Evolutionary conservation across 2,797 vertebrate genomes (phyloP).

Genomic region (Eospalax fontanierii): DNA sequence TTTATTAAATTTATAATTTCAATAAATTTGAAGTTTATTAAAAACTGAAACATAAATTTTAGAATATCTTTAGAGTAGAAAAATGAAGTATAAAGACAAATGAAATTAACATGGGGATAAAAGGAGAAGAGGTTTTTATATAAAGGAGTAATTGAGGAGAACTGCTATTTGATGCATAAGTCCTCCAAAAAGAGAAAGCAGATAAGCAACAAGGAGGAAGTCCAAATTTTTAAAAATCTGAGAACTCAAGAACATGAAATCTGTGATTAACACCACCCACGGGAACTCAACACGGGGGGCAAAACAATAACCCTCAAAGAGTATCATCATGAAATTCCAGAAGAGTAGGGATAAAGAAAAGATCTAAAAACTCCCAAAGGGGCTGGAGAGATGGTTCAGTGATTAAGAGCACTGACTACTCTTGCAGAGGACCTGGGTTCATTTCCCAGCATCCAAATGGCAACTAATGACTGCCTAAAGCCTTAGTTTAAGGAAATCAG

Average conservation of each 20-base stretch:
- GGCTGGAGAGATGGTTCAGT: too few relatives aligned
- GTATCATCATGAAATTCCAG: slow-evolving; percentile 51
- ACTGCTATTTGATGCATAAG: not conserved
- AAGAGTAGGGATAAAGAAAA: not conserved
- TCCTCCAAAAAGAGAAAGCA: slow-evolving; percentile 11
- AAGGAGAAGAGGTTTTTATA: not conserved
- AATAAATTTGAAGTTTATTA: too few relatives aligned
- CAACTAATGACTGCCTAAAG: too few relatives aligned
- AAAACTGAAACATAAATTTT: not conserved
- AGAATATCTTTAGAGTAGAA: slow-evolving; percentile 41
- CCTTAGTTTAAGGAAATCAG: too few relatives aligned
- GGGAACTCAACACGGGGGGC: not conserved
- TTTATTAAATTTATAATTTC: too few relatives aligned
- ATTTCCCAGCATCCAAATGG: too few relatives aligned
- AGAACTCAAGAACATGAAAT: slow-evolving; percentile 26
- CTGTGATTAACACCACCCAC: slow-evolving; percentile 31
- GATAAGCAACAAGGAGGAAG: not conserved
- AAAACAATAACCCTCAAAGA: not conserved
- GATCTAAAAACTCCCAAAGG: slow-evolving; percentile 55
- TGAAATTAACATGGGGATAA: slow-evolving; percentile 3
- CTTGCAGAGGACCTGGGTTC: too few relatives aligned
- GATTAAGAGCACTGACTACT: too few relatives aligned
- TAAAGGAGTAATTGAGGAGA: slow-evolving; percentile 11
- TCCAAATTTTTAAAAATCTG: not conserved
- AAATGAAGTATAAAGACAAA: slow-evolving; percentile 1